Conservation (phyloP, 1,140 invertebrate species). For the Chironomus striatipennis region DNA sequence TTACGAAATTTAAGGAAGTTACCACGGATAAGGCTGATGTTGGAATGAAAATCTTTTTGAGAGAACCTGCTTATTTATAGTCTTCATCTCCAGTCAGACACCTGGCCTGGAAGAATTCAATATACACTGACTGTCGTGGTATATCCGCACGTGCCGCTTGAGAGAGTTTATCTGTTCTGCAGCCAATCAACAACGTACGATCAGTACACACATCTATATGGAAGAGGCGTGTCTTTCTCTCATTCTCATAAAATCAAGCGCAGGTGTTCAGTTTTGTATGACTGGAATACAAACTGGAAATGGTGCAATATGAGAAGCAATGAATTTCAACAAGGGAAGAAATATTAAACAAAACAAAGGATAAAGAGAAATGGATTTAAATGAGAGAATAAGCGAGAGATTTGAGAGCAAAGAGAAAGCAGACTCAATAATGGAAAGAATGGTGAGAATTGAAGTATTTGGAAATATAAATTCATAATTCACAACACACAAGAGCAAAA, state of each 20-base stretch:
- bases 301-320: slow-evolving; percentile 16
- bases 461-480: slow-evolving; percentile 8
- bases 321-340: neutral
- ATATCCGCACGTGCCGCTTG: neutral
- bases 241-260: neutral
- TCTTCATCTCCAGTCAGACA: slow-evolving; percentile 9
- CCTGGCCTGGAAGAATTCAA: slow-evolving; percentile 14
- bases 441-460: neutral
- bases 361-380: neutral
- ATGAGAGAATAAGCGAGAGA: neutral
- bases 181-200: neutral
- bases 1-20: neutral
- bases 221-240: neutral
- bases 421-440: neutral
- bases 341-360: neutral
- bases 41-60: slow-evolving; percentile 17
- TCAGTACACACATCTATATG: neutral
- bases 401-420: neutral
- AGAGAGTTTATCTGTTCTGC: neutral
- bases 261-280: neutral
- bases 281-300: neutral
- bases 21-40: neutral
- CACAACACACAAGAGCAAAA: neutral
- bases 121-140: slow-evolving; percentile 1
- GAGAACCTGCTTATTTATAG: slow-evolving; percentile 22